Base-by-base conservation (phyloP, 2,888 invertebrate genomes). In the Pseudococcus longispinus region DNA sequence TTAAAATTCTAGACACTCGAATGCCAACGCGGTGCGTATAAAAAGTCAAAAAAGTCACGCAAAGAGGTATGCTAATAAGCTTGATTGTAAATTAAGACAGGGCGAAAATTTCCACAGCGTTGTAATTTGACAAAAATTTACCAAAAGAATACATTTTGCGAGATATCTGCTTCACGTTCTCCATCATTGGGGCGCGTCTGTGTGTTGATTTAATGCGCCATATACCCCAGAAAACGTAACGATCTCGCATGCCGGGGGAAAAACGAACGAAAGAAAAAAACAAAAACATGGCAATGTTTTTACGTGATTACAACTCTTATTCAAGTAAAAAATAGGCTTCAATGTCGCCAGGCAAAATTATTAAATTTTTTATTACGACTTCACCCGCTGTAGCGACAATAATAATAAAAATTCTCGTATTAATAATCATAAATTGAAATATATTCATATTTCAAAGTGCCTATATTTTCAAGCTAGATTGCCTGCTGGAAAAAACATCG, bases 1-100 rank as follows among this genome's bases (percentile, higher is more conserved):
- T 80, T 80, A 42, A 42, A 80, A 80, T 42, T 80, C 42, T 42
- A 80, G 37, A 42, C 77, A 80, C 42, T 80, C 77, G 42, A 42
- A 3, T 42, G 77, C 37, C 77, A 42, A 80, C 32, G 11, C 20
- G 8, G 42, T 80, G 42, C 77, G 70, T 70, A 70, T 18, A 70
- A 70, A 29, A 70, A 70, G 70, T 70, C 70, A 70, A 80, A 80
- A 80, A 42, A 80, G 77, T 80, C 32, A 42, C 77, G 77, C 42
- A 20, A 20, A 42, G 42, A 42, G 32, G 42, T 42, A 80, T 80
- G 77, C 42, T 42, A 80, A 80, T 80, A 80, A 37, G 42, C 77
- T 80, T 42, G 77, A 80, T 80, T 80, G 42, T 42, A 42, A 80
- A 80, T 80, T 37, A 80, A 80, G 77, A 42, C 42, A 29, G 77